Percentiles rank a stretch among this genome's conserved stretches.
These are phyloP conservation scores for Gyrodactylus salaris DNA, from an alignment of 1,140 invertebrate genomes.

Conservation along the genomic window DNA sequence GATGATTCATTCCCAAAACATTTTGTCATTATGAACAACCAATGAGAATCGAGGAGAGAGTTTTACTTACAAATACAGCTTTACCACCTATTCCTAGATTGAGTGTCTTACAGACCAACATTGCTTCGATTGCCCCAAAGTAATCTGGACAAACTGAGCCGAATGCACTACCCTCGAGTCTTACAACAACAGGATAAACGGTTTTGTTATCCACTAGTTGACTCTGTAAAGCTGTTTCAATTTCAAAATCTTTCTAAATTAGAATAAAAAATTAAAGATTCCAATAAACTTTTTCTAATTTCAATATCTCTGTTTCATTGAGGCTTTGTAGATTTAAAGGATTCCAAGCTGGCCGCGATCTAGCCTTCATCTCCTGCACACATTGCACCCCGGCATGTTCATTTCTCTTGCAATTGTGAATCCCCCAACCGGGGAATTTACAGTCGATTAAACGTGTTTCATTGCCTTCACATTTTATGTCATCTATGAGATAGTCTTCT, in stretches of 20 bases:
- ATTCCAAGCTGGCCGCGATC: not conserved
- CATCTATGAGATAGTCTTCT: slow-evolving; percentile 23
- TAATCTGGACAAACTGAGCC: not conserved
- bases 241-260: too few relatives aligned
- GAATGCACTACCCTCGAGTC: not conserved
- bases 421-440: slow-evolving; percentile 43
- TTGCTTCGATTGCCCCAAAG: not conserved
- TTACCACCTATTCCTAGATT: not conserved
- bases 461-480: slow-evolving; percentile 41
- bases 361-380: slow-evolving; percentile 8
- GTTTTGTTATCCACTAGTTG: not conserved
- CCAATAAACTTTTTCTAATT: too few relatives aligned
- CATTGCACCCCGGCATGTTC: slow-evolving; percentile 51
- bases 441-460: slow-evolving; percentile 36
- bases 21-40: too few relatives aligned
- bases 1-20: too few relatives aligned
- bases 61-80: too few relatives aligned
- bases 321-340: not conserved
- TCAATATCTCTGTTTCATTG: too few relatives aligned
- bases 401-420: slow-evolving; percentile 35
- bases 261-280: too few relatives aligned
- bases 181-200: not conserved
- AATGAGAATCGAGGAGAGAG: too few relatives aligned
- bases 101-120: not conserved
- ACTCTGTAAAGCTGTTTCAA: not conserved